Evolutionary conservation across 2,888 invertebrate genomes (phyloP).

Genomic region (Melangyna quadrimaculata): DNA sequence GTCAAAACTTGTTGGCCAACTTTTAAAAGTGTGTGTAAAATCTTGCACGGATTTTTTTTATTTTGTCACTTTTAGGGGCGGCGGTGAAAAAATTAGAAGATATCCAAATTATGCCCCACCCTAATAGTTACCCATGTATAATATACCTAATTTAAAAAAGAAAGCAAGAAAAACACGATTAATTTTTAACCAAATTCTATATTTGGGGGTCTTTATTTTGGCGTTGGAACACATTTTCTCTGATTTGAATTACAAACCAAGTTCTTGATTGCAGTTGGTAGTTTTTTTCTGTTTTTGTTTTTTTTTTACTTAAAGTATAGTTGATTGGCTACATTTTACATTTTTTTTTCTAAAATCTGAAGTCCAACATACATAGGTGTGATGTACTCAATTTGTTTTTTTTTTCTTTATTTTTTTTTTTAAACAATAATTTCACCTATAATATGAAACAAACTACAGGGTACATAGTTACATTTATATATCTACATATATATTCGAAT

Average conservation of each 20-base stretch:
- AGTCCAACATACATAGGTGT: constrained; percentile 20
- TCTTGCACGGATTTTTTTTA: too few species aligned
- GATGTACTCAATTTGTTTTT: constrained; percentile 16
- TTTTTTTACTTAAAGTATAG: constrained; percentile 18
- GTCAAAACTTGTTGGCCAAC: too few species aligned
- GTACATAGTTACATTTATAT: constrained; percentile 34
- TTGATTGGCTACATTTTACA: constrained; percentile 19
- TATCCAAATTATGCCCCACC: too few species aligned
- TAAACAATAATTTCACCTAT: constrained; percentile 13
- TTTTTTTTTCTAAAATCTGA: constrained; percentile 17
- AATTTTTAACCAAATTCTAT: constrained; percentile 19
- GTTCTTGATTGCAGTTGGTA: constrained; percentile 30
- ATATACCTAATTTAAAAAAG: too few species aligned
- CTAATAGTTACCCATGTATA: too few species aligned
- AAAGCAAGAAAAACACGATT: neutral
- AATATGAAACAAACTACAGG: constrained; percentile 32
- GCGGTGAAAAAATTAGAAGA: too few species aligned
- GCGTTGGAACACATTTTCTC: constrained; percentile 32
- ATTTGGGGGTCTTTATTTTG: constrained; percentile 28
- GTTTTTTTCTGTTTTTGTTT: neutral
- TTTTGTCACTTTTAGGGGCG: too few species aligned
- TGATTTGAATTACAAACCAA: constrained; percentile 25
- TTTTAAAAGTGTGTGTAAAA: too few species aligned
- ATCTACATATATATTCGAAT: neutral
- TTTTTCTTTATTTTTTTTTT: constrained; percentile 19